Percentiles rank a stretch among this genome's conserved stretches.
Evolutionary conservation across 2,797 vertebrate species (phyloP).

Genomic region (Parotocinclus haroldoi): DNA sequence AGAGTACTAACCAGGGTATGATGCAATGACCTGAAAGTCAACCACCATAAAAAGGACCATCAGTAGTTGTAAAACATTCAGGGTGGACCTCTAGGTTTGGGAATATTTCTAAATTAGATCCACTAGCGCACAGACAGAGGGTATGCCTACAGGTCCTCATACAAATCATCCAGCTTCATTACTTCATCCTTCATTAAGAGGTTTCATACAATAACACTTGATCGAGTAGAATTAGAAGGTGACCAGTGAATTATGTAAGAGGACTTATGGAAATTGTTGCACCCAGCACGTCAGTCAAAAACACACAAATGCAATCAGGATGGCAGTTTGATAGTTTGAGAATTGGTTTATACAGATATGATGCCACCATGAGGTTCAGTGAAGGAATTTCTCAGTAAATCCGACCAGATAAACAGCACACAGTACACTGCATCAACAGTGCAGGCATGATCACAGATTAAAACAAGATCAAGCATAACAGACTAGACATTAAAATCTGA

Average conservation of each 20-base stretch:
- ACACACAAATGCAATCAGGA: not conserved
- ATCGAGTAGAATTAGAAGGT: no score
- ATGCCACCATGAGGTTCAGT: conserved; percentile 43
- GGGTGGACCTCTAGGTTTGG: not conserved
- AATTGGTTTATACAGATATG: conserved; percentile 3
- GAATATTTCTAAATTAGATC: conserved; percentile 26
- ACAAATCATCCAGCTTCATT: no score
- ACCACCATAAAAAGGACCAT: conserved; percentile 1
- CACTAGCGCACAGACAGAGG: not conserved
- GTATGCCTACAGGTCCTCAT: not conserved
- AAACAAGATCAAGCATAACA: no score
- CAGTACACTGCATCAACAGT: no score
- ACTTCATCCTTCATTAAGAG: no score
- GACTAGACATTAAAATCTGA: no score
- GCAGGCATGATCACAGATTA: no score
- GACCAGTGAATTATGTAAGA: no score
- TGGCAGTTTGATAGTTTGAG: no score
- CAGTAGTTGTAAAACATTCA: not conserved
- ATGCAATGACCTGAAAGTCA: conserved; percentile 42
- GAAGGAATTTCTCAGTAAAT: not conserved
- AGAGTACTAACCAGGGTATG: conserved; percentile 20
- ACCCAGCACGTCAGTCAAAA: not conserved
- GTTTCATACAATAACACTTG: no score
- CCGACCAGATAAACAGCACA: not conserved
- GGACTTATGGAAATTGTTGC: no score